Evolutionary conservation across 2,797 vertebrate species (phyloP).

Genomic region (Epinephelus coioides): DNA sequence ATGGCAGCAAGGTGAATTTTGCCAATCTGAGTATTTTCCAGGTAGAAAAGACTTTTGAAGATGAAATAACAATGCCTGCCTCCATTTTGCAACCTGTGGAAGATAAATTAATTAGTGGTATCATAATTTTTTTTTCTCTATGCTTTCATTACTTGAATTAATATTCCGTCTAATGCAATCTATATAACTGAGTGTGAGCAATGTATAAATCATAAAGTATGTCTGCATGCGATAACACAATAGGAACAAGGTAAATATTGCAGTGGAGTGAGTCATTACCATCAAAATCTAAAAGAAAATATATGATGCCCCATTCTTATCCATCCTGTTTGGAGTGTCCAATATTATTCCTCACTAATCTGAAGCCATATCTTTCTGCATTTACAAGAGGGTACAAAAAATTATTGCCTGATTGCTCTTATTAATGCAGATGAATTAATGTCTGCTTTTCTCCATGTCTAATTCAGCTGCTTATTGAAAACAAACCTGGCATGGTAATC

Average conservation of each 20-base stretch:
- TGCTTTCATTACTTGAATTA: background rate
- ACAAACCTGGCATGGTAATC: constrained; percentile 53
- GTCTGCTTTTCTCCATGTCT: constrained; percentile 36
- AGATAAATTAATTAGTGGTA: constrained; percentile 18
- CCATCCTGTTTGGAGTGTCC: constrained; percentile 6
- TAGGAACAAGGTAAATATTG: constrained; percentile 3
- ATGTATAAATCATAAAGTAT: background rate
- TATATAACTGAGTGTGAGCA: background rate
- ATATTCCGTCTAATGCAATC: background rate
- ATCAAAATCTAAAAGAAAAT: background rate
- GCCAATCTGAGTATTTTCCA: background rate
- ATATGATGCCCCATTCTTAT: background rate
- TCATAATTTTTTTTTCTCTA: background rate
- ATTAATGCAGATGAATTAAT: constrained; percentile 50
- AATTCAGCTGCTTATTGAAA: constrained; percentile 53
- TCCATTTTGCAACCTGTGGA: constrained; percentile 15
- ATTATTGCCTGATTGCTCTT: constrained; percentile 39
- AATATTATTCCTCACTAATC: constrained; percentile 17
- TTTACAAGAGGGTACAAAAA: constrained; percentile 18
- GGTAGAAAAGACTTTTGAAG: background rate
- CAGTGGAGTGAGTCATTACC: constrained; percentile 1
- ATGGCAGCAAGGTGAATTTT: constrained; percentile 25
- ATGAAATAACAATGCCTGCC: background rate
- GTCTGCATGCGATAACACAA: constrained; percentile 14
- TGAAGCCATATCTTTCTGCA: constrained; percentile 17